phyloP scores from a whole-genome alignment of 2,888 invertebrate species.

The Salpingus planirostris region DNA sequence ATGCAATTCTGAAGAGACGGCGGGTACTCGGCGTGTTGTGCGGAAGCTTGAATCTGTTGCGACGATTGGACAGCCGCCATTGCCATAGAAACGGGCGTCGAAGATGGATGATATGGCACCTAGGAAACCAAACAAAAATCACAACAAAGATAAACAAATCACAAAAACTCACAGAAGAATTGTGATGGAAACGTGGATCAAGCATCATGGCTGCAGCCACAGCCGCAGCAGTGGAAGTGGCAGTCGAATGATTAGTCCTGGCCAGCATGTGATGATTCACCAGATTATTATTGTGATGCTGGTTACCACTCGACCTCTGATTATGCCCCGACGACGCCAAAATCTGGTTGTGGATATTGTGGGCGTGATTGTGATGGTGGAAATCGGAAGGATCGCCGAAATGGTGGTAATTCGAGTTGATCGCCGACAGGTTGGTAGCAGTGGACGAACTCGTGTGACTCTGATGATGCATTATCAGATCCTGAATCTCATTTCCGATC shows the following conservation, averaged over 20 bases:
- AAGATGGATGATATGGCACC: conserved; percentile 41
- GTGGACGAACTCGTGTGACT: conserved; percentile 33
- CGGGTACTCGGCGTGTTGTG: conserved; percentile 38
- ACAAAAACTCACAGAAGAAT: conserved; percentile 37
- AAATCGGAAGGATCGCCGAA: conserved; percentile 39
- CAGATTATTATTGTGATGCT: conserved; percentile 34
- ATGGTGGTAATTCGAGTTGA: conserved; percentile 38
- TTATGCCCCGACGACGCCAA: conserved; percentile 32
- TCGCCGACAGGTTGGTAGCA: conserved; percentile 28
- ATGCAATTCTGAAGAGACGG: conserved; percentile 41
- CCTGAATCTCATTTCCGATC: conserved; percentile 38
- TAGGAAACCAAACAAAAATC: too few relatives aligned
- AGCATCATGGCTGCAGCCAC: conserved; percentile 45
- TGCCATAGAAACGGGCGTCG: conserved; percentile 41
- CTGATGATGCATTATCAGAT: conserved; percentile 42
- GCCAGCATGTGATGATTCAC: conserved; percentile 40
- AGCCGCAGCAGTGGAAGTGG: conserved; percentile 41
- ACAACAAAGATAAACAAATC: conserved; percentile 1
- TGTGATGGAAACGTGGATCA: conserved; percentile 43
- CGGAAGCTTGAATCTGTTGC: conserved; percentile 38
- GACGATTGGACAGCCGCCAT: conserved; percentile 41
- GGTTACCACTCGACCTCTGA: conserved; percentile 29
- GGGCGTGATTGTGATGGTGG: conserved; percentile 36
- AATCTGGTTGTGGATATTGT: conserved; percentile 39
- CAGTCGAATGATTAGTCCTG: conserved; percentile 35